Percentiles rank a stretch among this genome's conserved stretches.
phyloP scores from a whole-genome alignment of 2,113 vertebrate species.

The Murina feae region DNA sequence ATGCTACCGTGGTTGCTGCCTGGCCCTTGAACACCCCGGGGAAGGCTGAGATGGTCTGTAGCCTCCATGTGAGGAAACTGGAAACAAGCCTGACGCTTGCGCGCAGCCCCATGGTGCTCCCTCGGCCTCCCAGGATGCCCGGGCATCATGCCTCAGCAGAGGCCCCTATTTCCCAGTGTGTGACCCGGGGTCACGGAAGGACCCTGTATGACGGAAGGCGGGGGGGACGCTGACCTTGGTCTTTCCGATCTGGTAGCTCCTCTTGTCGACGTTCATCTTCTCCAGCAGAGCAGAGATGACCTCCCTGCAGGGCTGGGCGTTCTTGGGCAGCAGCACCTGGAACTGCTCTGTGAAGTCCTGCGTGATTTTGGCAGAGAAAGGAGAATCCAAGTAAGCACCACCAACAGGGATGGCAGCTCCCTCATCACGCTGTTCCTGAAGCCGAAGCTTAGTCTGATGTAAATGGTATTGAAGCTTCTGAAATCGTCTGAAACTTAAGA shows the following conservation, averaged over 20 bases:
- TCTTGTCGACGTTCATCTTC: conserved; percentile 86
- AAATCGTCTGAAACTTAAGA: background rate
- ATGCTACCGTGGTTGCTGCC: background rate
- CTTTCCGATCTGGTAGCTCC: conserved; percentile 94
- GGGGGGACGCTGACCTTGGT: conserved; percentile 87
- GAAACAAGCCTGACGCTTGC: background rate
- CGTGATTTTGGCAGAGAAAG: background rate
- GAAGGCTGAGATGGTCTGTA: background rate
- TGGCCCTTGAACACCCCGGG: background rate
- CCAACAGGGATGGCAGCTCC: background rate
- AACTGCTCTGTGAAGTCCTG: conserved; percentile 96
- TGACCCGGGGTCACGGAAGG: background rate
- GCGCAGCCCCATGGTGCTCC: background rate
- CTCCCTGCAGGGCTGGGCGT: conserved; percentile 82
- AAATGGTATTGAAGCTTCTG: background rate
- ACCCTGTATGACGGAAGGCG: rapidly evolving
- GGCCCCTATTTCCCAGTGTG: background rate
- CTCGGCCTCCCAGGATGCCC: background rate
- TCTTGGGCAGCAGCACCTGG: conserved; percentile 91
- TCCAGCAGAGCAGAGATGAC: conserved; percentile 86
- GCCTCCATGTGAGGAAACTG: background rate
- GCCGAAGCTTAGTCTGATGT: background rate
- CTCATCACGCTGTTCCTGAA: background rate
- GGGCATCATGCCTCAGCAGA: background rate
- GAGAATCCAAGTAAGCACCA: background rate